phyloP scores from a whole-genome alignment of 2,113 vertebrate species.

The Odontophorus gujanensis region DNA sequence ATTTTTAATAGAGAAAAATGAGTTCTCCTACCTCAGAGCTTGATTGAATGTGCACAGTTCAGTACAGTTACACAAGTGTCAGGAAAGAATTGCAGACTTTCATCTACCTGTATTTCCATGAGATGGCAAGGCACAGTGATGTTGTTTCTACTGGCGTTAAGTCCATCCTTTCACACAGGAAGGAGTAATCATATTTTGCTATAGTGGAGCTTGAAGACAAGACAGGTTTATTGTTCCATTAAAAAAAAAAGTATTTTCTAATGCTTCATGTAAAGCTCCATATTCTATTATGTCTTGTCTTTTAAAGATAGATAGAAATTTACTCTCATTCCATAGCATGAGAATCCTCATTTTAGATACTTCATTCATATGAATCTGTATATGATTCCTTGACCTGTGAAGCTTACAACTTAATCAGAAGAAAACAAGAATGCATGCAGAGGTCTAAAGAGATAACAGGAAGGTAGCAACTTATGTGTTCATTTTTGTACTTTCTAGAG shows the following conservation, averaged over 20 bases:
- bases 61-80: neutral
- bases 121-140: neutral
- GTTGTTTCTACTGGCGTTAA: neutral
- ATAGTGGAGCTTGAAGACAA: neutral
- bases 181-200: neutral
- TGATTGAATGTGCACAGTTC: neutral
- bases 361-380: neutral
- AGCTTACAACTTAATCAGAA: neutral
- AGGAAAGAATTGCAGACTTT: neutral
- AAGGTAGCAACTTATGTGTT: neutral
- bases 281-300: neutral
- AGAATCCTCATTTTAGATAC: neutral
- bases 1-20: conserved; percentile 60
- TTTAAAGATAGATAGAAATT: neutral
- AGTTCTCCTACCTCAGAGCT: neutral
- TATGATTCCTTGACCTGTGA: neutral
- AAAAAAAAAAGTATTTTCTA: neutral
- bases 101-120: neutral
- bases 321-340: neutral
- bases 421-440: neutral
- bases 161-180: neutral
- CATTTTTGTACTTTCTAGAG: neutral
- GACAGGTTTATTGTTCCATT: neutral
- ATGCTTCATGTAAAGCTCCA: neutral
- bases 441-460: neutral